Conservation (phyloP, 2,888 invertebrate species). For the Cynaeus angustus region DNA sequence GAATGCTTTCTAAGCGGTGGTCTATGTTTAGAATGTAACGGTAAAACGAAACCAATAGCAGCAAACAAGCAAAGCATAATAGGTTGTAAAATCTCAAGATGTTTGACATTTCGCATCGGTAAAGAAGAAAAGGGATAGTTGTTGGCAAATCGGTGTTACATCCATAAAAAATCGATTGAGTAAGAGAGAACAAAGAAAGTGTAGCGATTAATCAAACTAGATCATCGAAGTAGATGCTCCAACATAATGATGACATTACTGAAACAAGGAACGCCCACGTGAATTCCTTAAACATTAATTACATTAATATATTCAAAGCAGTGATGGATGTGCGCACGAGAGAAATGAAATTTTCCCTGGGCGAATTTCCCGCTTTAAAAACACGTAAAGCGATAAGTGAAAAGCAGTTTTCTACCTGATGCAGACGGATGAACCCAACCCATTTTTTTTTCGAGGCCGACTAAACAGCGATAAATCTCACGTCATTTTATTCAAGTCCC, state of each 20-base stretch:
- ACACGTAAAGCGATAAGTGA: slow-evolving; percentile 12
- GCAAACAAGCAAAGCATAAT: slow-evolving; percentile 8
- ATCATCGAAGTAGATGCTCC: slow-evolving; percentile 14
- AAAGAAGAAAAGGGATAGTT: slow-evolving; percentile 10
- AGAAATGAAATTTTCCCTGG: slow-evolving; percentile 26
- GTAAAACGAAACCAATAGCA: slow-evolving; percentile 28
- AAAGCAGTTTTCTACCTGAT: slow-evolving; percentile 24
- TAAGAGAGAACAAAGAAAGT: slow-evolving; percentile 3
- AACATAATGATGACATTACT: slow-evolving; percentile 37
- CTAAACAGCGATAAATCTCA: slow-evolving; percentile 38
- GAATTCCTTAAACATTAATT: slow-evolving; percentile 29
- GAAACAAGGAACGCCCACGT: slow-evolving; percentile 27
- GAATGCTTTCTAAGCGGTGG: slow-evolving; percentile 28
- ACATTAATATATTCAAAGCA: slow-evolving; percentile 30
- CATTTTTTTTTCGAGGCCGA: slow-evolving; percentile 10
- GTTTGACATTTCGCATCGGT: slow-evolving; percentile 19
- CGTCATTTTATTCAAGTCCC: slow-evolving; percentile 36
- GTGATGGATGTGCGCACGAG: slow-evolving; percentile 25
- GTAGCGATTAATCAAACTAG: slow-evolving; percentile 24
- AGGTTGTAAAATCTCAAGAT: neutral
- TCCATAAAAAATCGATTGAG: slow-evolving; percentile 4
- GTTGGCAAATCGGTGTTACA: neutral
- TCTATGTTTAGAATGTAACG: slow-evolving; percentile 34
- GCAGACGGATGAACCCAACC: slow-evolving; percentile 22
- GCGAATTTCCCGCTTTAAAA: slow-evolving; percentile 16